Evolutionary conservation across 2,113 vertebrate genomes (phyloP).

Genomic region (Spermophilus dauricus): DNA sequence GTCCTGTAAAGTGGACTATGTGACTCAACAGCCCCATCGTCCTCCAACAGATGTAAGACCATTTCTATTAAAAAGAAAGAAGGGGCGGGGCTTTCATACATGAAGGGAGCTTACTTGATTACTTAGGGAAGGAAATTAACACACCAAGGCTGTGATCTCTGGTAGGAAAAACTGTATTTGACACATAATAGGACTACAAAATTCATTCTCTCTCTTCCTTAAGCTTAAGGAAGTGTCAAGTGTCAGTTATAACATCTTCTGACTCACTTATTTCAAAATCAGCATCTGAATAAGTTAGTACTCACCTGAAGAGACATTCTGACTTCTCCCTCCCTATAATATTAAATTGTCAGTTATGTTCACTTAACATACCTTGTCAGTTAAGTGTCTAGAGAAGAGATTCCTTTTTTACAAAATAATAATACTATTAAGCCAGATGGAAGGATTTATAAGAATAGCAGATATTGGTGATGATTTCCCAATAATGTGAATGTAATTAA

Average conservation of each 20-base stretch:
- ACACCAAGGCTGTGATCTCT: not conserved
- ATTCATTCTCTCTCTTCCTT: not conserved
- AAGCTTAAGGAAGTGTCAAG: not conserved
- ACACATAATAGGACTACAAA: not conserved
- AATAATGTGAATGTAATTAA: not conserved
- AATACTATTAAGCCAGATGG: not conserved
- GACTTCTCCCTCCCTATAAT: not conserved
- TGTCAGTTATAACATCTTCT: not conserved
- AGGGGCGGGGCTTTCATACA: not conserved
- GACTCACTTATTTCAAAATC: slow-evolving; percentile 4
- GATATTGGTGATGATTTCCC: not conserved
- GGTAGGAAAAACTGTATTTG: not conserved
- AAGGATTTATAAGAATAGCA: not conserved
- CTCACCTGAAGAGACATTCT: not conserved
- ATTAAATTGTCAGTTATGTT: not conserved
- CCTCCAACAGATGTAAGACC: not conserved
- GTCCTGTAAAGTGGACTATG: not conserved
- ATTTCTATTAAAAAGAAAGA: not conserved
- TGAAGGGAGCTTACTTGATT: not conserved
- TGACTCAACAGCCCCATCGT: not conserved
- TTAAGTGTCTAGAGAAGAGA: not conserved
- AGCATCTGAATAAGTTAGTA: not conserved
- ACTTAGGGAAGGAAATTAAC: not conserved
- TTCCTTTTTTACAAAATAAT: not conserved
- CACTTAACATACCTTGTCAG: not conserved